Evolutionary conservation across 2,888 invertebrate genomes (phyloP).

Genomic region (Syritta pipiens): DNA sequence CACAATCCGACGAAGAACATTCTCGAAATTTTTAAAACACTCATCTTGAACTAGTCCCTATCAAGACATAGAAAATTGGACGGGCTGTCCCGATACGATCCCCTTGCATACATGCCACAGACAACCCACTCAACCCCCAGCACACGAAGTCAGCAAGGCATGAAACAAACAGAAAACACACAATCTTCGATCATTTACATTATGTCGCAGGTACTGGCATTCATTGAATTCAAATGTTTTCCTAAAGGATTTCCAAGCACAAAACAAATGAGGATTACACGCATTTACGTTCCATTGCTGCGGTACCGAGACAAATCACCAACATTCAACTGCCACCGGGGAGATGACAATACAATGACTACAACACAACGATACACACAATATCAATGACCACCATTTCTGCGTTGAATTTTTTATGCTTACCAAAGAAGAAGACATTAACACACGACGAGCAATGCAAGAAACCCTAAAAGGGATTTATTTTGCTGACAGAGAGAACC

Average conservation of each 20-base stretch:
- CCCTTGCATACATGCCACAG: no score
- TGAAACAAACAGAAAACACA: no score
- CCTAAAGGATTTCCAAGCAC: conserved; percentile 20
- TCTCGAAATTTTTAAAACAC: no score
- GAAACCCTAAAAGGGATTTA: neutral
- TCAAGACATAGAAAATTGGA: no score
- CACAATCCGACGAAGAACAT: no score
- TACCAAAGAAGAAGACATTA: neutral
- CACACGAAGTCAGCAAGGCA: no score
- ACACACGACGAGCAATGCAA: neutral
- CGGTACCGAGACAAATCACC: conserved; percentile 1
- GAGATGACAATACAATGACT: neutral
- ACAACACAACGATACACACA: no score
- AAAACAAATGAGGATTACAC: conserved; percentile 28
- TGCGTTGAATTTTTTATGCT: conserved; percentile 28
- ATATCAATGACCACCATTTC: conserved; percentile 5
- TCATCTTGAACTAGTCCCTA: no score
- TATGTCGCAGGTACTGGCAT: no score
- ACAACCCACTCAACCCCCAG: no score
- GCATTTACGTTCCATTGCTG: no score
- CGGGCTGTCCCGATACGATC: no score
- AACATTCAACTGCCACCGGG: neutral
- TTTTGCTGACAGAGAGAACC: neutral
- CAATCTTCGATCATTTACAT: neutral
- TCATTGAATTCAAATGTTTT: conserved; percentile 29